Percentiles rank a stretch among this genome's conserved stretches.
Conservation (phyloP, 1,140 invertebrate species). For the Dysdera silvatica region DNA sequence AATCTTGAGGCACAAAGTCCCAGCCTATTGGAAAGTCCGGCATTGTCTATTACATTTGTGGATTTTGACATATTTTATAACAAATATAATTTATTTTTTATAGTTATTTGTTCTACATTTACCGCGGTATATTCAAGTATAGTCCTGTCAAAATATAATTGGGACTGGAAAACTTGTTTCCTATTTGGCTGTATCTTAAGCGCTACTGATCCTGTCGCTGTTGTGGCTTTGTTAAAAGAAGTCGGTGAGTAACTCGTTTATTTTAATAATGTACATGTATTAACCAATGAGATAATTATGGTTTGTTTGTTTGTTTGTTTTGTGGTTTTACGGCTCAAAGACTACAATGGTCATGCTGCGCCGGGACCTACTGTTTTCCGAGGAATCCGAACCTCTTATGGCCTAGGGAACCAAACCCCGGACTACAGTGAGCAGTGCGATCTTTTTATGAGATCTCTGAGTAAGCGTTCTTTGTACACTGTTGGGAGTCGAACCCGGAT, state of each 20-base stretch:
- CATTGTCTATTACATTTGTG: not conserved
- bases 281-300: no score
- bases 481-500: no score
- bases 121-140: slow-evolving; percentile 40
- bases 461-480: no score
- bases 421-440: no score
- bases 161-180: slow-evolving; percentile 35
- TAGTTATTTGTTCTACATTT: slow-evolving; percentile 42
- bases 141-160: slow-evolving; percentile 33
- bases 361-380: no score
- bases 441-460: no score
- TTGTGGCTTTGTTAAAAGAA: slow-evolving; percentile 46
- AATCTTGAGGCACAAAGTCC: not conserved
- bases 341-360: no score
- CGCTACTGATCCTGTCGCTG: slow-evolving; percentile 48
- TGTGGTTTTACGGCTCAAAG: no score
- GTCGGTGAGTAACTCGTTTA: slow-evolving; percentile 30
- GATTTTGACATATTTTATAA: not conserved
- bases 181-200: slow-evolving; percentile 46
- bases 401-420: no score
- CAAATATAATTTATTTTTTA: slow-evolving; percentile 6
- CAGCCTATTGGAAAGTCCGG: not conserved
- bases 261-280: no score
- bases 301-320: no score
- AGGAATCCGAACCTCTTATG: no score